phyloP scores from a whole-genome alignment of 1,140 invertebrate genomes.

The Cydia amplana region DNA sequence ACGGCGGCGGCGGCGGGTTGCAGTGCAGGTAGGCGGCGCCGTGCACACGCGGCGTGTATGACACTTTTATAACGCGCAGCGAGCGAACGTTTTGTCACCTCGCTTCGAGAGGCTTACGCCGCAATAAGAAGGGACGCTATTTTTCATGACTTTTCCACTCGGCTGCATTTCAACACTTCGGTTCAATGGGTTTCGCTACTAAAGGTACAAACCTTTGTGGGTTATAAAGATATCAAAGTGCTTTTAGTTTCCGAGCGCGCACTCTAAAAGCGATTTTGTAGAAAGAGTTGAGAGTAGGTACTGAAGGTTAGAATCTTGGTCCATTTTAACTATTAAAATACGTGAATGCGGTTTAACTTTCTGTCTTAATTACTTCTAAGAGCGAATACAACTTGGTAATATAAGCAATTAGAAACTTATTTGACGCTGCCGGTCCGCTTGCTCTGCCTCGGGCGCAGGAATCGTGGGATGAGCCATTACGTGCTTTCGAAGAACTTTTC shows the following conservation, averaged over 20 bases:
- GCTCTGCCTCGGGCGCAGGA: constrained; percentile 72
- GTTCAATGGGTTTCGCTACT: constrained; percentile 52
- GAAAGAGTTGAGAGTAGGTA: background rate
- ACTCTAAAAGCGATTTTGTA: constrained; percentile 38
- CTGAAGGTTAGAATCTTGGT: constrained; percentile 44
- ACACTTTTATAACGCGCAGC: constrained; percentile 49
- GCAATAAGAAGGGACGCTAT: constrained; percentile 54
- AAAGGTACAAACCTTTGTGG: constrained; percentile 51
- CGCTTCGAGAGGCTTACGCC: constrained; percentile 51
- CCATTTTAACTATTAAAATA: constrained; percentile 60
- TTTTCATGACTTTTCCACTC: constrained; percentile 63
- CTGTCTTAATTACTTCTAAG: constrained; percentile 76
- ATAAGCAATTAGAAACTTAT: constrained; percentile 80
- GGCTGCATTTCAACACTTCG: constrained; percentile 58
- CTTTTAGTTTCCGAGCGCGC: constrained; percentile 46
- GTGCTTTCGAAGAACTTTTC: constrained; percentile 76
- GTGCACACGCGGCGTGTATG: constrained; percentile 34
- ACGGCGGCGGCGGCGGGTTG: background rate
- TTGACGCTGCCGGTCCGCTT: constrained; percentile 76
- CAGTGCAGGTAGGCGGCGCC: constrained; percentile 33
- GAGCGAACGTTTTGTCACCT: constrained; percentile 55
- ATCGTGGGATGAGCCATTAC: constrained; percentile 78
- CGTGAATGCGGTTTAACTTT: constrained; percentile 73
- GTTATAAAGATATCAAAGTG: constrained; percentile 55
- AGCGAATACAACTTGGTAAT: constrained; percentile 79